These are phyloP conservation scores for Pangasius larnaudii DNA, from an alignment of 2,797 vertebrate genomes.

Conservation along the genomic window DNA sequence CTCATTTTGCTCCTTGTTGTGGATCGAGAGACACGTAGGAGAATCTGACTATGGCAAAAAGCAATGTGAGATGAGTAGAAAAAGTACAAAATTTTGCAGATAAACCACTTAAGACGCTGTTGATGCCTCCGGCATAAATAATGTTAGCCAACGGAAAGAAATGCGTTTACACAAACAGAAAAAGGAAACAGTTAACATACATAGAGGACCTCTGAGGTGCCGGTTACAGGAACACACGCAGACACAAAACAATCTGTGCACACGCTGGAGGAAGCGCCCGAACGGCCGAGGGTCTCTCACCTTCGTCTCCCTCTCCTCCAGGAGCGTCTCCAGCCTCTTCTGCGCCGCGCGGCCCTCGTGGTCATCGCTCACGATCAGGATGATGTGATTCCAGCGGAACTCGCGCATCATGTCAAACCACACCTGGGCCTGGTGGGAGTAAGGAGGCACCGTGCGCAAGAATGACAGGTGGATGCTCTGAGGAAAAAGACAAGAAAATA, in stretches of 20 bases:
- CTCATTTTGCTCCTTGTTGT: slow-evolving; percentile 80
- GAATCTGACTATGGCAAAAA: slow-evolving; percentile 85
- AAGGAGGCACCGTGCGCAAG: slow-evolving; percentile 94
- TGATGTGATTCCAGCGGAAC: slow-evolving; percentile 98
- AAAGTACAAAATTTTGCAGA: slow-evolving; percentile 85
- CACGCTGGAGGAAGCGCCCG: slow-evolving; percentile 10
- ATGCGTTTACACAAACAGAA: slow-evolving; percentile 84
- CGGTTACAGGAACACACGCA: slow-evolving; percentile 54
- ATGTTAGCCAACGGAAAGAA: slow-evolving; percentile 86
- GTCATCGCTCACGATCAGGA: slow-evolving; percentile 96
- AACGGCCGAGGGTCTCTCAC: slow-evolving; percentile 75
- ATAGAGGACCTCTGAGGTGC: slow-evolving; percentile 67
- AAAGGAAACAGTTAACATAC: slow-evolving; percentile 80
- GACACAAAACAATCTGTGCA: slow-evolving; percentile 36
- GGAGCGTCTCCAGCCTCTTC: slow-evolving; percentile 95
- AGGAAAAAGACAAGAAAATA: not conserved
- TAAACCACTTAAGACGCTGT: slow-evolving; percentile 84
- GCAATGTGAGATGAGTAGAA: slow-evolving; percentile 87
- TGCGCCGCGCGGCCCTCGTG: slow-evolving; percentile 98
- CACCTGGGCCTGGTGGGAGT: slow-evolving; percentile 97
- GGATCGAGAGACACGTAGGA: slow-evolving; percentile 81
- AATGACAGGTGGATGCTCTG: slow-evolving; percentile 99
- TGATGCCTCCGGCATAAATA: slow-evolving; percentile 80
- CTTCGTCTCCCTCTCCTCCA: slow-evolving; percentile 98
- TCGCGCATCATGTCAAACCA: slow-evolving; percentile 99